A percentile compares a stretch with the other conserved stretches of the same genome.
Conservation (phyloP, 2,113 vertebrate species). For the Equus quagga region DNA sequence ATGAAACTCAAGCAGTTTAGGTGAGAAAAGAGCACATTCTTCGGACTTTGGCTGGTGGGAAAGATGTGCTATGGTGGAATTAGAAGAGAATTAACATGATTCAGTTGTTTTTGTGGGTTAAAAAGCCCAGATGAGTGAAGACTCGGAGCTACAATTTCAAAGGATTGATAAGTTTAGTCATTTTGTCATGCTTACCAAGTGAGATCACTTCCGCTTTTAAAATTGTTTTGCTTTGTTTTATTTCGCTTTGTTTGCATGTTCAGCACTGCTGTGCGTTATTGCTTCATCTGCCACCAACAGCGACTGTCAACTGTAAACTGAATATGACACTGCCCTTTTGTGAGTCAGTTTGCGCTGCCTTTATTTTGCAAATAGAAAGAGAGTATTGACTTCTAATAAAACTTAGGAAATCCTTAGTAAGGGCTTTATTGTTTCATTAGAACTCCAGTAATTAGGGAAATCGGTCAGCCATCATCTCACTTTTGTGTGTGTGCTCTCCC, state of each 20-base stretch:
- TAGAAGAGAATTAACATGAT: not conserved
- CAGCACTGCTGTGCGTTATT: not conserved
- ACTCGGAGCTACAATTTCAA: not conserved
- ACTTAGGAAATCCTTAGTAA: conserved; percentile 57
- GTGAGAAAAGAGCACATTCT: not conserved
- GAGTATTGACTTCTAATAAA: conserved; percentile 68
- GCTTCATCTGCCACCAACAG: not conserved
- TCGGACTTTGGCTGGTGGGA: not conserved
- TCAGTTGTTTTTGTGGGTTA: not conserved
- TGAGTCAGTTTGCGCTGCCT: not conserved
- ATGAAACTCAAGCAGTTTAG: not conserved
- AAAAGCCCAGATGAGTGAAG: not conserved
- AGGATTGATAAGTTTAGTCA: not conserved
- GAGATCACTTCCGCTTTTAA: conserved; percentile 2
- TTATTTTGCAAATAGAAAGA: conserved; percentile 36
- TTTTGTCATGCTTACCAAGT: not conserved
- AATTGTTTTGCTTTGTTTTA: not conserved
- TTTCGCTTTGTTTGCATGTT: not conserved
- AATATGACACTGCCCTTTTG: not conserved
- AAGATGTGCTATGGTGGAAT: not conserved
- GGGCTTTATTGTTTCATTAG: conserved; percentile 57
- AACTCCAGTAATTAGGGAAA: conserved; percentile 59
- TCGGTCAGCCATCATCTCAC: conserved; percentile 61
- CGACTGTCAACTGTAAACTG: not conserved
- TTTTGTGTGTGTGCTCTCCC: conserved; percentile 12